phyloP scores from a whole-genome alignment of 2,888 invertebrate genomes.

The Fragum whitleyi region DNA sequence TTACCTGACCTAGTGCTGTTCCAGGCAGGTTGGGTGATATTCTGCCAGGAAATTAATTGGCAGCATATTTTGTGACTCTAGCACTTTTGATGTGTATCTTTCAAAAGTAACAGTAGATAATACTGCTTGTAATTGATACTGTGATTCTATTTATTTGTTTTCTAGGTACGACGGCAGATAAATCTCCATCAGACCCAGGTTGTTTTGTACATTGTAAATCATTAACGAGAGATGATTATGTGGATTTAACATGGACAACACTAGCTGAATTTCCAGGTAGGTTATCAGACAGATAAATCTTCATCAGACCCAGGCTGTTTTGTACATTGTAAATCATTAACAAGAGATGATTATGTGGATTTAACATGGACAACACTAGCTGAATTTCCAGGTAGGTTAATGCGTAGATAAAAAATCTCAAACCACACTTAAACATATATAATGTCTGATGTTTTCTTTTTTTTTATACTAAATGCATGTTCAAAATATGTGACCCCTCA shows the following conservation, averaged over 20 bases:
- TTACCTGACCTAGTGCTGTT: too few species aligned
- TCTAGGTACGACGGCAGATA: constrained; percentile 50
- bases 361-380: neutral
- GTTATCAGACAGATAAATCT: constrained; percentile 44
- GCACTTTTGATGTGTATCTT: too few species aligned
- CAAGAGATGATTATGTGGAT: constrained; percentile 94
- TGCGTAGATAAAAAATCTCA: too few species aligned
- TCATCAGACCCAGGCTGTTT: constrained; percentile 76
- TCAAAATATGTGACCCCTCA: too few species aligned
- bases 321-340: constrained; percentile 87
- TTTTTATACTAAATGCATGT: too few species aligned
- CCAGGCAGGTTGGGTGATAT: too few species aligned
- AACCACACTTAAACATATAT: too few species aligned
- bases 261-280: constrained; percentile 96
- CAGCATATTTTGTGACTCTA: too few species aligned
- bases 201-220: constrained; percentile 86
- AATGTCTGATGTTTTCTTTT: too few species aligned
- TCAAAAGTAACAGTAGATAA: too few species aligned
- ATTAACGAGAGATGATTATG: constrained; percentile 94
- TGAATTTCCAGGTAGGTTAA: constrained; percentile 4
- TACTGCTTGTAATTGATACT: too few species aligned
- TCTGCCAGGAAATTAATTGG: too few species aligned
- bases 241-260: constrained; percentile 96
- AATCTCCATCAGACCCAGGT: constrained; percentile 51
- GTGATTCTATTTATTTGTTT: neutral